Base-by-base conservation (phyloP, 2,888 invertebrate species). In the Bruchidius siliquastri region DNA sequence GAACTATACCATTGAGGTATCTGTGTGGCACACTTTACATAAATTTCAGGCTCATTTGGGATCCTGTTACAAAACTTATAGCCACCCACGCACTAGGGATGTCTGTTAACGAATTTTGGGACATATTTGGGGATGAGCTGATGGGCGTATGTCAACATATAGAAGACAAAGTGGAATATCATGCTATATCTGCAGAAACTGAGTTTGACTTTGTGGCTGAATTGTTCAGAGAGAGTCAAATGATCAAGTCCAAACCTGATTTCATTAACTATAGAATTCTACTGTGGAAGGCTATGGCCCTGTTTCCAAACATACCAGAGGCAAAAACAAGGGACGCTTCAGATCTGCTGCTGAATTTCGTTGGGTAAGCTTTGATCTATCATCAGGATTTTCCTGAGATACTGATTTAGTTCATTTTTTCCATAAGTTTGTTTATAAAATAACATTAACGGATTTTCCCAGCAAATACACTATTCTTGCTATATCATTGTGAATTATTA, bases 31-130 rank as follows among this genome's bases (percentile, higher is more conserved):
- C 92, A 75, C 87, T 97, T 71, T 95, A 94, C 84, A 89, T 94
- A 21, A 97, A 97, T 84, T 97, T 98, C 82, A 93, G 94, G 79
- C 87, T 96, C 20, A 85, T 98, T 0, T 98, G 98, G 98, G 93
- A 94, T 76, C 96, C 97, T 0, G 88, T 94, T 0, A 88, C 90
- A 20, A 91, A 93, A 82, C 88, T 96, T 68, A 91, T 98, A 70
- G 90, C 92, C 0, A 90, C 92, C 0, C 94, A 94, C 83, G 94
- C 95, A 0, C 89, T 88, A 80, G 89, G 90, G 0, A 84, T 93
- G 81, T 83, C 88, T 0, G 81, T 86, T 0, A 86, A 90, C n/a
- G 87, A 89, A 26, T 96, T 96, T 86, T 96, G 96, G 96, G 86
- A 88, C 0, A 87, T 92, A 67, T 95, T 92, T 81, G 87, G 90